Base-by-base conservation (phyloP, 37 sponge, comb jelly and placozoan species). In the Ianthella basta region DNA sequence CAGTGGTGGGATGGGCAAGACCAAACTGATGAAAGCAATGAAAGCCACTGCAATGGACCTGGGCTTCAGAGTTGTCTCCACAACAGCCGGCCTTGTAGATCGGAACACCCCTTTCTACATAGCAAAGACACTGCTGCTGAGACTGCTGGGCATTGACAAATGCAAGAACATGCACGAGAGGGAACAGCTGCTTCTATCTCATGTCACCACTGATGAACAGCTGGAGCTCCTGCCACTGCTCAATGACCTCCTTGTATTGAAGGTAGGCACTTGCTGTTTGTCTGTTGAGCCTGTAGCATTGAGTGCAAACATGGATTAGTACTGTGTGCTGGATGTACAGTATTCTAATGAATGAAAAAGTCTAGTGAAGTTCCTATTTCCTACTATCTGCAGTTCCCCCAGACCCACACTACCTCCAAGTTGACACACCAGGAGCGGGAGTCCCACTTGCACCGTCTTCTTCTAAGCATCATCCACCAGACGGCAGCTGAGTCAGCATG, bases 31-130 rank as follows among this genome's bases (percentile, higher is more conserved):
- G 16, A 85, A 85, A 55, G 91, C 91, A n/a, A 80, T 93, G 82
- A 95, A 95, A 59, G 87, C 91, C 27, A 86, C 25, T 21, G 90
- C 93, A 29, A 73, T 87, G 25, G 32, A 75, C 32, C 86, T 87
- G 87, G 87, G 86, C 14, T 89, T 92, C 82, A 92, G 97, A 53
- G 90, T 97, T 36, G 84, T 97, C 54, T 97, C 92, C 59, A 90
- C 88, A 15, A 39, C 80, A 20, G 97, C 89, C 19, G 92, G 93
- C 25, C 83, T 92, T 44, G 83, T 87, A 3, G 95, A 97, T 65
- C 87, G 90, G 85, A 90, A 88, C 59, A 92, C 91, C 40, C 97
- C 95, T 4, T 92, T 92, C 87, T 88, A 87, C 77, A 90, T 92
- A 23, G 93, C 92, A 33, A 97, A 94, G 70, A 84, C 89, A 5